A percentile compares a stretch with the other conserved stretches of the same genome.
Evolutionary conservation across 2,797 vertebrate genomes (phyloP).

Genomic region (Tolypeutes matacus): DNA sequence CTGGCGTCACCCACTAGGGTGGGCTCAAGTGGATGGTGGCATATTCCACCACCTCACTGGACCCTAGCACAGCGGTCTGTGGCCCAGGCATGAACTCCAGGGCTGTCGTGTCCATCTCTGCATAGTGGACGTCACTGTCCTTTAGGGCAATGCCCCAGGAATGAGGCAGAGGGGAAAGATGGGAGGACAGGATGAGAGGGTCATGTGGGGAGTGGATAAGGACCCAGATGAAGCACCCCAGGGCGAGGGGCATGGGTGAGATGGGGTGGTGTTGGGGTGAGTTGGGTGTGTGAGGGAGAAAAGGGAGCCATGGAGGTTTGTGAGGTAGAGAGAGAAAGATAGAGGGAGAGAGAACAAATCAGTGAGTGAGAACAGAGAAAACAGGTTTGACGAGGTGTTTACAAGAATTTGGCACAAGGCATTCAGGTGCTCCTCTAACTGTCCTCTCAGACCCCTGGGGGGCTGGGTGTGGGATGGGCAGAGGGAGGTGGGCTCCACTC

Average conservation of each 20-base stretch:
- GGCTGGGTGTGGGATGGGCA: too few species aligned
- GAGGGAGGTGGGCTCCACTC: not conserved
- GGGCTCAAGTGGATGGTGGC: slow-evolving; percentile 96
- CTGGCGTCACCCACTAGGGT: slow-evolving; percentile 93
- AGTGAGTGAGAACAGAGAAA: slow-evolving; percentile 25
- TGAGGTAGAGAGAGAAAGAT: not conserved
- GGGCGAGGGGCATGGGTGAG: not conserved
- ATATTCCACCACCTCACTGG: slow-evolving; percentile 90
- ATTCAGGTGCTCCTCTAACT: not conserved
- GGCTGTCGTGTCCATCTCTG: slow-evolving; percentile 96
- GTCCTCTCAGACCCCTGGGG: not conserved
- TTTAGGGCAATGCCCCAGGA: slow-evolving; percentile 94
- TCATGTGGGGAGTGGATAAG: not conserved
- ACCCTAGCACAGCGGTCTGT: slow-evolving; percentile 91
- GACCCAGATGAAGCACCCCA: not conserved
- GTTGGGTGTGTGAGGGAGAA: not conserved
- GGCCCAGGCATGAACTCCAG: slow-evolving; percentile 93
- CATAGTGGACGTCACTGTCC: slow-evolving; percentile 95
- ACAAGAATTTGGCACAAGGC: not conserved
- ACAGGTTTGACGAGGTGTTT: not conserved
- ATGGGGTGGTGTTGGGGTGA: not conserved
- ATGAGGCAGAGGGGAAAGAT: slow-evolving; percentile 77
- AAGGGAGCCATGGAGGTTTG: not conserved
- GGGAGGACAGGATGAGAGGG: fast-evolving
- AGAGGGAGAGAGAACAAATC: not conserved